These are phyloP conservation scores for Plagiodera versicolora DNA, from an alignment of 2,888 invertebrate species.

Conservation along the genomic window DNA sequence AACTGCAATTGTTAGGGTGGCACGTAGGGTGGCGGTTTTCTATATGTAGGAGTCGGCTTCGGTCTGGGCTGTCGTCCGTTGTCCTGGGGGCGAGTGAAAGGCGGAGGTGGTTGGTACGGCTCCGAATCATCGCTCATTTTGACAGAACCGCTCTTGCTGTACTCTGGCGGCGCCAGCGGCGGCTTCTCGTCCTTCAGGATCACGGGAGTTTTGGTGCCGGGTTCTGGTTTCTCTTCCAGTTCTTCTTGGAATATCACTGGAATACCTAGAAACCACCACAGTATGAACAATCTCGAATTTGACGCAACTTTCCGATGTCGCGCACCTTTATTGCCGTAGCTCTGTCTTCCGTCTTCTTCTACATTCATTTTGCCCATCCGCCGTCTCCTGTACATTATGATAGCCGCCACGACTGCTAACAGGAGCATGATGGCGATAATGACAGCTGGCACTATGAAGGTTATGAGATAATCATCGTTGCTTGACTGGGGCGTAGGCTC, in stretches of 20 bases:
- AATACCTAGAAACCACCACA: no score
- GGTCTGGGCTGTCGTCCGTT: constrained; percentile 74
- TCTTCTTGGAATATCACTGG: constrained; percentile 95
- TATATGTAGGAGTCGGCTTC: constrained; percentile 86
- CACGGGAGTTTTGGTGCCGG: constrained; percentile 88
- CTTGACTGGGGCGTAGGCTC: constrained; percentile 53
- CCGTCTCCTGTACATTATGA: constrained; percentile 81
- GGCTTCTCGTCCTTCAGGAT: constrained; percentile 95
- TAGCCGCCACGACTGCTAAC: constrained; percentile 84
- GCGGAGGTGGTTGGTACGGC: constrained; percentile 90
- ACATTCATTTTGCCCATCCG: constrained; percentile 84
- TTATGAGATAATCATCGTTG: constrained; percentile 69
- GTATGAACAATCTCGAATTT: no score
- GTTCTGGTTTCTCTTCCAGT: constrained; percentile 88
- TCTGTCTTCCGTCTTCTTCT: constrained; percentile 80
- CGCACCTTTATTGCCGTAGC: constrained; percentile 73
- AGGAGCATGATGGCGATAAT: constrained; percentile 87
- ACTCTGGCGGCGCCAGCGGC: constrained; percentile 83
- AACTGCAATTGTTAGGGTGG: constrained; percentile 78
- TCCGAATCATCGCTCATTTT: constrained; percentile 61
- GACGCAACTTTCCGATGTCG: neutral
- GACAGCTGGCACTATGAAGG: constrained; percentile 86
- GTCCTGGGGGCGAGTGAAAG: constrained; percentile 75
- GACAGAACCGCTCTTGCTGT: constrained; percentile 58
- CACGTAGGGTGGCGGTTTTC: constrained; percentile 95